A percentile compares a stretch with the other conserved stretches of the same genome.
Evolutionary conservation across 1,140 invertebrate genomes (phyloP).

Genomic region (Bombus terrestris): DNA sequence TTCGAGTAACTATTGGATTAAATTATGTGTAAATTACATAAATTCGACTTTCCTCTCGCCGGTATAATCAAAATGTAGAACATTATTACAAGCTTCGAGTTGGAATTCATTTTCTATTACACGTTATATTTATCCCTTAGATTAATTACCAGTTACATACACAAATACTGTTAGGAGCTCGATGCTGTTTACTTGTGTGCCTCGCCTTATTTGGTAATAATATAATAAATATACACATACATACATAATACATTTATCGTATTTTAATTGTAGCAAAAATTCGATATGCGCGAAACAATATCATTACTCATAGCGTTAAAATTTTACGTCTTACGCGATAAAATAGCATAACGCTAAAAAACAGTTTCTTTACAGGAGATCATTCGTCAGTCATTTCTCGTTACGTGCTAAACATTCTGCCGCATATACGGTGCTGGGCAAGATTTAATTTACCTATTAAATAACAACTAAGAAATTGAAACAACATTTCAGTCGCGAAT

Average conservation of each 20-base stretch:
- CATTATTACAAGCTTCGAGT: background rate
- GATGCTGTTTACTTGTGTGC: constrained; percentile 21
- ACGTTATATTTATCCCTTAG: background rate
- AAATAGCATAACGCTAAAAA: constrained; percentile 12
- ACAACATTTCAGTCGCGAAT: too few relatives aligned
- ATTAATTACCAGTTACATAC: background rate
- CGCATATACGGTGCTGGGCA: too few relatives aligned
- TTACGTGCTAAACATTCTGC: constrained; percentile 23
- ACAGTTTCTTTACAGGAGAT: constrained; percentile 15
- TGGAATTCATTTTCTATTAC: background rate
- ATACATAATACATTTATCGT: too few relatives aligned
- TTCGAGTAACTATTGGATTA: too few relatives aligned
- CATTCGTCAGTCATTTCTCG: constrained; percentile 43
- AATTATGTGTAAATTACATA: background rate
- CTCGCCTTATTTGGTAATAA: background rate
- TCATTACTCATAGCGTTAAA: background rate
- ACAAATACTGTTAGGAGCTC: constrained; percentile 8
- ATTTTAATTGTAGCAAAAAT: constrained; percentile 22
- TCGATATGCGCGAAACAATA: background rate
- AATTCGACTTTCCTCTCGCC: background rate
- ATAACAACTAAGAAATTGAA: too few relatives aligned
- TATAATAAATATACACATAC: too few relatives aligned
- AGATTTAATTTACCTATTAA: too few relatives aligned
- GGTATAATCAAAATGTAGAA: background rate
- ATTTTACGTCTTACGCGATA: constrained; percentile 10